Percentiles rank a stretch among this genome's conserved stretches.
Conservation (phyloP, 2,888 invertebrate species). For the Dryobota labecula region DNA sequence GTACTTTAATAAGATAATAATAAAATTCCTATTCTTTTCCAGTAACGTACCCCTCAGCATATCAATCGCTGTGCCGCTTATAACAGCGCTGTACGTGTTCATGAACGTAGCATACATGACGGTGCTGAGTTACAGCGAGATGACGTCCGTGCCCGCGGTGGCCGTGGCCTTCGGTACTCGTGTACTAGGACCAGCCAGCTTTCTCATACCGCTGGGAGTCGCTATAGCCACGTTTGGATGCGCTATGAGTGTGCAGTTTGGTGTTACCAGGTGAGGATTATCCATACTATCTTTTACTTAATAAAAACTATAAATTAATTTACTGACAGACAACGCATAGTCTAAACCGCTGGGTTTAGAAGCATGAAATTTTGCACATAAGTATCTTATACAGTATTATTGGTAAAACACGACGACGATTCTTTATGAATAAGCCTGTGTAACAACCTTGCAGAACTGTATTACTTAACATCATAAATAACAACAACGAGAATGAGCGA, state of each 20-base stretch:
- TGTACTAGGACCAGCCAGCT: slow-evolving; percentile 92
- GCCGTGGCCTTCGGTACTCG: slow-evolving; percentile 94
- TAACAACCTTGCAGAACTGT: too few relatives aligned
- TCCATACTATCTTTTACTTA: neutral
- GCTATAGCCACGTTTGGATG: slow-evolving; percentile 95
- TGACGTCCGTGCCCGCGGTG: slow-evolving; percentile 94
- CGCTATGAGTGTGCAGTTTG: slow-evolving; percentile 94
- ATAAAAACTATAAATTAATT: neutral
- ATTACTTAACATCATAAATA: too few relatives aligned
- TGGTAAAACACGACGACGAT: too few relatives aligned
- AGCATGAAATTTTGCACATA: neutral
- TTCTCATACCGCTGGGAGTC: slow-evolving; percentile 94
- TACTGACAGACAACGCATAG: neutral
- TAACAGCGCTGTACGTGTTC: slow-evolving; percentile 94
- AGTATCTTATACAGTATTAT: too few relatives aligned
- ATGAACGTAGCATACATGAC: slow-evolving; percentile 97
- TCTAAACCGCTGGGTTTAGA: too few relatives aligned
- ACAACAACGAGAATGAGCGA: neutral
- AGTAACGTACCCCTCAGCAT: slow-evolving; percentile 96
- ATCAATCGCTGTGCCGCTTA: slow-evolving; percentile 94
- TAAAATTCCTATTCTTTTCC: slow-evolving; percentile 51
- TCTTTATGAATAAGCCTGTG: too few relatives aligned
- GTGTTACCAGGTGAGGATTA: slow-evolving; percentile 91
- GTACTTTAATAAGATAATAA: neutral
- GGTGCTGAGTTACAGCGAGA: slow-evolving; percentile 93